These are phyloP conservation scores for Anoplopoma fimbria DNA, from an alignment of 2,113 vertebrate species.

Conservation along the genomic window DNA sequence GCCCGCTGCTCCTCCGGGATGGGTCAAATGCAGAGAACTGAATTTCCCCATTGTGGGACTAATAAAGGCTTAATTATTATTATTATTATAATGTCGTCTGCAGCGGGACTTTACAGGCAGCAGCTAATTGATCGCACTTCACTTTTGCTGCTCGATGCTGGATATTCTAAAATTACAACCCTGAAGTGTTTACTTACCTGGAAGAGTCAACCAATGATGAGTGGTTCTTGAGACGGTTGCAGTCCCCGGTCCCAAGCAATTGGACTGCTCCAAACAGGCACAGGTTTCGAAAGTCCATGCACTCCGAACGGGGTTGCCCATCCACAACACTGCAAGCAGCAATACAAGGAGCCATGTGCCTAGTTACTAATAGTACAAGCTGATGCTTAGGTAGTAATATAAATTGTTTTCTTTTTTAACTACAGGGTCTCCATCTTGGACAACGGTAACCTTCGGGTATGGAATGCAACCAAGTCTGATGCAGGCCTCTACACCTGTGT, in stretches of 20 bases:
- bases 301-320: background rate
- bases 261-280: background rate
- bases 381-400: background rate
- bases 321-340: background rate
- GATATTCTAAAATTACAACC: background rate
- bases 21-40: too few species aligned
- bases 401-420: slow-evolving; percentile 50
- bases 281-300: too few species aligned
- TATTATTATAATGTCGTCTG: too few species aligned
- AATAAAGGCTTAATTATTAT: too few species aligned
- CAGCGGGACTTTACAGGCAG: too few species aligned
- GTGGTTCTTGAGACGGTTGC: background rate
- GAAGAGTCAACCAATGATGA: background rate
- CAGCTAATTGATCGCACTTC: background rate
- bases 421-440: slow-evolving; percentile 89
- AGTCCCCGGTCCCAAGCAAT: background rate
- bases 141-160: background rate
- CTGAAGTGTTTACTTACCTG: background rate
- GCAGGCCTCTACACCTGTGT: slow-evolving; percentile 92
- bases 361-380: background rate
- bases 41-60: too few species aligned
- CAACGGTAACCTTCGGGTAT: slow-evolving; percentile 92
- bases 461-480: slow-evolving; percentile 91
- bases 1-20: too few species aligned
- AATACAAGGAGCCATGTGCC: background rate